Conservation (phyloP, 1,140 invertebrate genomes). For the Brachionus asplanchnoidis region DNA sequence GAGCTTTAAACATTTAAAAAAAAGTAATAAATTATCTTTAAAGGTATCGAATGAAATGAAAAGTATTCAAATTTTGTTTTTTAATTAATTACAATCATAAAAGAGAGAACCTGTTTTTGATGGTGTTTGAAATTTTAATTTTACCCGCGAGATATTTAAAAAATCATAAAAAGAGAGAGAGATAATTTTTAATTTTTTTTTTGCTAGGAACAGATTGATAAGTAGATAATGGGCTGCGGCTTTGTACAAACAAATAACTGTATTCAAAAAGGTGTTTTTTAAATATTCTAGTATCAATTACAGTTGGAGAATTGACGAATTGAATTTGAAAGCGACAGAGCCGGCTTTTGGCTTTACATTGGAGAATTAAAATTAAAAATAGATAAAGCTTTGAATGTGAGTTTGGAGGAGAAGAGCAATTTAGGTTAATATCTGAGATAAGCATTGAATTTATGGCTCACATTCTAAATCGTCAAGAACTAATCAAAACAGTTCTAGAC, state of each 20-base stretch:
- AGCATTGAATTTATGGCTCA: not conserved
- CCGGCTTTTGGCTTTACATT: not conserved
- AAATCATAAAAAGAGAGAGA: not conserved
- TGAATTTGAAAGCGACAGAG: not conserved
- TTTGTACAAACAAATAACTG: not conserved
- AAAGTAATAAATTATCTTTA: too few relatives aligned
- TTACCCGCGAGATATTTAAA: conserved; percentile 24
- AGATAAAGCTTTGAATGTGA: not conserved
- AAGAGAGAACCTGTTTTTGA: not conserved
- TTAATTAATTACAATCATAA: conserved; percentile 1
- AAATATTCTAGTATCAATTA: conserved; percentile 10
- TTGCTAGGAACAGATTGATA: not conserved
- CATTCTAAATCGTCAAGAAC: conserved; percentile 2
- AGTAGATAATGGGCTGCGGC: not conserved
- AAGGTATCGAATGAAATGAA: too few relatives aligned
- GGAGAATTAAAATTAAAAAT: conserved; percentile 8
- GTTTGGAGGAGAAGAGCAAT: not conserved
- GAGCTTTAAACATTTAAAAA: too few relatives aligned
- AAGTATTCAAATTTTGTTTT: not conserved
- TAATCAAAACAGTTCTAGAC: conserved; percentile 16
- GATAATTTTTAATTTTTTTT: conserved; percentile 4
- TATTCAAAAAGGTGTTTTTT: conserved; percentile 24
- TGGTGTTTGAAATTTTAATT: conserved; percentile 19
- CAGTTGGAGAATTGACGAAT: not conserved
- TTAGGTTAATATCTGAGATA: not conserved